phyloP scores from a whole-genome alignment of 2,113 vertebrate genomes.

The Tympanuchus pallidicinctus region DNA sequence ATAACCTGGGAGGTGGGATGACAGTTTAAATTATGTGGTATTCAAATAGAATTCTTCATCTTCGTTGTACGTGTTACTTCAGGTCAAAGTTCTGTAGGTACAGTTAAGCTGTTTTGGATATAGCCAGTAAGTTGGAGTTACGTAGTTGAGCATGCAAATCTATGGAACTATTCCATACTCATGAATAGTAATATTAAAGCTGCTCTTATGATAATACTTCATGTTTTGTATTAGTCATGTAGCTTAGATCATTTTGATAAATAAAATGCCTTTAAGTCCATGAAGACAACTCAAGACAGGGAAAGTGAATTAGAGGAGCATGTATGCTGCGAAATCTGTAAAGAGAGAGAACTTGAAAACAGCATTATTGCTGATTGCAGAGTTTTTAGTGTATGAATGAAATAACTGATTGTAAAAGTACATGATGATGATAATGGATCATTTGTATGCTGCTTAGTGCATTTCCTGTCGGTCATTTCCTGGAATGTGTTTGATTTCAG shows the following conservation, averaged over 20 bases:
- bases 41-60: background rate
- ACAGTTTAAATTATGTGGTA: background rate
- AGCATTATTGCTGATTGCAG: background rate
- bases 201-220: background rate
- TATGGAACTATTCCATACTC: background rate
- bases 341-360: background rate
- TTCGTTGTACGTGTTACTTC: background rate
- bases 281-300: background rate
- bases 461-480: background rate
- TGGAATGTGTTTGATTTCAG: background rate
- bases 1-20: background rate
- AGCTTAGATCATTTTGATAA: background rate
- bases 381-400: background rate
- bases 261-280: background rate
- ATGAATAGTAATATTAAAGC: background rate
- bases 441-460: background rate
- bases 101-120: background rate
- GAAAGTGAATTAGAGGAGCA: background rate
- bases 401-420: background rate
- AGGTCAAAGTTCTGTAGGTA: background rate
- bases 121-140: background rate
- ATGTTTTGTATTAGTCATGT: background rate
- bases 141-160: rapidly evolving
- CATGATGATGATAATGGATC: background rate
- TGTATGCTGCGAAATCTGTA: background rate